Evolutionary conservation across 1,140 invertebrate species (phyloP), one percentile per base, ranked within the genome.

Genomic region (Pissodes strobi): DNA sequence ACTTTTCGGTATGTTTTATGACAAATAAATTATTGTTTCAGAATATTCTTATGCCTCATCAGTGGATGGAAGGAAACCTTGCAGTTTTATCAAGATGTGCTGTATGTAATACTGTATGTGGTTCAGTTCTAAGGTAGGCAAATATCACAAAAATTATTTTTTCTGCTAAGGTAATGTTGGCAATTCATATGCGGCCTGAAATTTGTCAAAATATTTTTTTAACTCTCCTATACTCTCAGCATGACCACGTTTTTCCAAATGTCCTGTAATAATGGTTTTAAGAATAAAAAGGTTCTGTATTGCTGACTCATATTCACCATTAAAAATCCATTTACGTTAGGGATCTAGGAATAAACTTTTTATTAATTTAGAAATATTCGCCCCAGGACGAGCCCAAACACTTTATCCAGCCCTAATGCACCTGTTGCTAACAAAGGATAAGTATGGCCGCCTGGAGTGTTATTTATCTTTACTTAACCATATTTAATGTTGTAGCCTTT

Each of bases 21-120:
- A 5, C 12, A 34, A 38, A 55, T 46, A 10, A 46, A 2, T 18
- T 18, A 71, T 69, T 68, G 70, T 86, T 85, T 1, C 81, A 94
- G 91, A 92, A 88, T 75, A 90, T 97, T 67, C 87, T 89, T 56
- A 95, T 97, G 92, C 94, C 94, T 15, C 95, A 98, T 82, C 96
- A 98, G 74, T 98, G 96, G 96, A 87, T 98, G 83, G 95, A 98
- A 80, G 96, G 96, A 23, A 98, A 98, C 81, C 81, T 98, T 52
- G 94, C 95, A 8, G 94, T 97, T 18, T 93, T 93, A 56, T 90
- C 94, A 55, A 94, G 95, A 78, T 98, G 96, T 81, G 82, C 85
- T 52, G 85, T 94, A n/a, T 98, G 95, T 82, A 94, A 97, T 74
- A 95, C 95, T 80, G 97, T 92, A 2, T 98, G 95, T 83, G 95